phyloP scores from a whole-genome alignment of 2,113 vertebrate genomes.

The Planiliza haematocheilus region DNA sequence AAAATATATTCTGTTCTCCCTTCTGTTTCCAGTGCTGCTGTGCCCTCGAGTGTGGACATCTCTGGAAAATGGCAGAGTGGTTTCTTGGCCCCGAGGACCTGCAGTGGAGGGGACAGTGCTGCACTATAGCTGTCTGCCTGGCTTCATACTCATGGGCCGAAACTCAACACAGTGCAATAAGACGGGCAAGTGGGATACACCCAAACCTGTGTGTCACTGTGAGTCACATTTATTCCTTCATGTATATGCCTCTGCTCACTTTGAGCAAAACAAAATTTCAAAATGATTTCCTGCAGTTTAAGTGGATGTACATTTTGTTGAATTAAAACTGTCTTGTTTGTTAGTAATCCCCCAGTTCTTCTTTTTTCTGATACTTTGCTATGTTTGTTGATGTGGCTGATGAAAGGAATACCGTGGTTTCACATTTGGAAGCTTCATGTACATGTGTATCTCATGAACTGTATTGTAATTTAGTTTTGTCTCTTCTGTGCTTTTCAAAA shows the following conservation, averaged over 20 bases:
- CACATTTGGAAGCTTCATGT: too few relatives aligned
- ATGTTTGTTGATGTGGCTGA: too few relatives aligned
- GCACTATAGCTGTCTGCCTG: constrained; percentile 86
- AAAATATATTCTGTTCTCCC: not conserved
- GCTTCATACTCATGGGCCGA: constrained; percentile 87
- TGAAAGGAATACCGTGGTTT: too few relatives aligned
- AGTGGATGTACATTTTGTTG: too few relatives aligned
- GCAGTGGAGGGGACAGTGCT: constrained; percentile 87
- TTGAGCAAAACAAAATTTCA: too few relatives aligned
- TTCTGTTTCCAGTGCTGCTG: constrained; percentile 81
- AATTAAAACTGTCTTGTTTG: too few relatives aligned
- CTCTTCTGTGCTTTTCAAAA: not conserved
- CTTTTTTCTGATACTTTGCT: too few relatives aligned
- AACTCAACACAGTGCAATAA: constrained; percentile 88
- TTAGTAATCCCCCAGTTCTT: too few relatives aligned
- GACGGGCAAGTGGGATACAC: constrained; percentile 87
- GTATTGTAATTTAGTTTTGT: not conserved
- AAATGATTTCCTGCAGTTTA: too few relatives aligned
- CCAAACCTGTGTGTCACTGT: constrained; percentile 90
- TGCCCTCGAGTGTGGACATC: constrained; percentile 88
- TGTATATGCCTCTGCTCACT: not conserved
- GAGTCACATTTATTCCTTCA: constrained; percentile 46
- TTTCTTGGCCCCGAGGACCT: constrained; percentile 76
- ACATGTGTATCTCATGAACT: not conserved
- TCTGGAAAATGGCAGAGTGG: constrained; percentile 89